phyloP scores from a whole-genome alignment of 2,888 invertebrate genomes.

The Hyppa rectilinea region DNA sequence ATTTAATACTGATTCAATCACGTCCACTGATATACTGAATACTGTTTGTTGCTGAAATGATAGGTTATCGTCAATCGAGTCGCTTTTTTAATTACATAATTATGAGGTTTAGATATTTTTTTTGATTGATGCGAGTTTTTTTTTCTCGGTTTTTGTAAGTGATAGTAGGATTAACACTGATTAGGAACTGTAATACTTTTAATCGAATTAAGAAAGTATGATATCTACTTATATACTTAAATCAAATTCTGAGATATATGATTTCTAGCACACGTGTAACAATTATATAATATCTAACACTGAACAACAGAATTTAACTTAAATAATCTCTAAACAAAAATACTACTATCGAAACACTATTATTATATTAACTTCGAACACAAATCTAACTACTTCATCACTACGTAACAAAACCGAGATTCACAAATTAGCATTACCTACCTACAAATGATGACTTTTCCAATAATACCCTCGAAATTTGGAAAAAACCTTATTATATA shows the following conservation, averaged over 20 bases:
- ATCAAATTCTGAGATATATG: constrained; percentile 22
- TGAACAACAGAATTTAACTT: background rate
- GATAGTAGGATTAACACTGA: constrained; percentile 49
- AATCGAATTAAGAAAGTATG: constrained; percentile 36
- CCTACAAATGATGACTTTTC: constrained; percentile 5
- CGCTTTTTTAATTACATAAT: constrained; percentile 74
- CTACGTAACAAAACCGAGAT: constrained; percentile 5
- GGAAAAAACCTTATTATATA: constrained; percentile 52
- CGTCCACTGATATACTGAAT: constrained; percentile 68
- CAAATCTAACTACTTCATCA: constrained; percentile 8
- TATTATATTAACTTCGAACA: background rate
- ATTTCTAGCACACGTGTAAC: background rate
- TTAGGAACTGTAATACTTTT: constrained; percentile 32
- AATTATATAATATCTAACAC: background rate
- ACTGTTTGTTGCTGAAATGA: constrained; percentile 70
- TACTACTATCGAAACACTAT: background rate
- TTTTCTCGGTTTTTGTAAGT: constrained; percentile 59
- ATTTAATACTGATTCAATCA: constrained; percentile 77
- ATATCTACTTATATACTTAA: constrained; percentile 36
- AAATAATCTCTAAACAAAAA: background rate
- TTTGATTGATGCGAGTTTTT: constrained; percentile 72
- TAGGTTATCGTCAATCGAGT: constrained; percentile 66
- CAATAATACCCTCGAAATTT: constrained; percentile 10
- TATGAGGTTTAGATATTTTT: constrained; percentile 70
- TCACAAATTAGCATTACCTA: constrained; percentile 28